Evolutionary conservation across 2,113 vertebrate genomes (phyloP).

Genomic region (Sinocyclocheilus rhinocerous): DNA sequence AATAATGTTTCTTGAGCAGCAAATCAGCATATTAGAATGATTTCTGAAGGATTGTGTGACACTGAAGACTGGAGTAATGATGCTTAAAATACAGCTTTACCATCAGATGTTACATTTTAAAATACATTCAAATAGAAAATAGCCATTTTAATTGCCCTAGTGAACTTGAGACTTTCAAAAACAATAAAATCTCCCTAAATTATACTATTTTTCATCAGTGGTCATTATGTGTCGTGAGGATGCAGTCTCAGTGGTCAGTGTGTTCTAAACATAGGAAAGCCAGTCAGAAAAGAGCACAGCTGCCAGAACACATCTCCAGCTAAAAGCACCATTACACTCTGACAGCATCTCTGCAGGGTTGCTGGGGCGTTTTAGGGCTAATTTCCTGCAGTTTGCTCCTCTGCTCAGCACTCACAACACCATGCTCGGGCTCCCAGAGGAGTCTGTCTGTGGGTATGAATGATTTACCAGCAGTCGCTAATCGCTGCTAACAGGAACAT

Average conservation of each 20-base stretch:
- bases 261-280: background rate
- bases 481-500: constrained; percentile 32
- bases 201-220: background rate
- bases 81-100: background rate
- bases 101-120: background rate
- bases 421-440: background rate
- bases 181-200: background rate
- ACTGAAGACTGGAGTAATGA: background rate
- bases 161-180: background rate
- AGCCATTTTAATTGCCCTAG: background rate
- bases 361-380: background rate
- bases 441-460: constrained; percentile 29
- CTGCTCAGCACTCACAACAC: background rate
- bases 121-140: background rate
- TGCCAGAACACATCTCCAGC: background rate
- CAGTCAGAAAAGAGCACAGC: background rate
- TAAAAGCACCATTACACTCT: background rate
- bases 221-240: background rate
- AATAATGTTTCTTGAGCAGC: background rate
- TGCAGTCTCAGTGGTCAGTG: background rate
- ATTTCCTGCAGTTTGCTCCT: background rate
- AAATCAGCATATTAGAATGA: background rate
- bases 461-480: constrained; percentile 45
- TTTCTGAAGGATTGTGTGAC: background rate
- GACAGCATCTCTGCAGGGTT: background rate